These are phyloP conservation scores for Strigamia transsilvanica DNA, from an alignment of 2,888 invertebrate species.

Conservation along the genomic window DNA sequence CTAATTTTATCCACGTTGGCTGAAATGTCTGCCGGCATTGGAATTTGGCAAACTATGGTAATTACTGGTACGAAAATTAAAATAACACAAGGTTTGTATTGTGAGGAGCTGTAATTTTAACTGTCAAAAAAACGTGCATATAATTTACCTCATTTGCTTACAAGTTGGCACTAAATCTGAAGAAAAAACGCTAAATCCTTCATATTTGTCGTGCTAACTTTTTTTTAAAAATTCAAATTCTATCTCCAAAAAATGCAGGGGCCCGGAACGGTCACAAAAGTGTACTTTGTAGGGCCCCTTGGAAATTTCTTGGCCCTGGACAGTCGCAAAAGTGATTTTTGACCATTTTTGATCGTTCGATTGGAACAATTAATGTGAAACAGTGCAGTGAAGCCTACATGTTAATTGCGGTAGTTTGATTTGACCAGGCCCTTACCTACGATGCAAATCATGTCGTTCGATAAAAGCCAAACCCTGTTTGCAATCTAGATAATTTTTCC, in stretches of 20 bases:
- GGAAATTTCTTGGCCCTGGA: too few relatives aligned
- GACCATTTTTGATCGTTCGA: too few relatives aligned
- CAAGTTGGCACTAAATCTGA: background rate
- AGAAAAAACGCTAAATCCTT: background rate
- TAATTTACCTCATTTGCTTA: slow-evolving; percentile 34
- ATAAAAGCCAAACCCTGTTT: slow-evolving; percentile 9
- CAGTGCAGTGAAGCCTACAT: background rate
- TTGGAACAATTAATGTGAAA: too few relatives aligned
- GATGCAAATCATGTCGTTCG: slow-evolving; percentile 8
- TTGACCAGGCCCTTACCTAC: background rate
- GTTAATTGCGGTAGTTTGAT: background rate
- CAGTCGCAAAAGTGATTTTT: too few relatives aligned
- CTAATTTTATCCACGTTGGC: too few relatives aligned
- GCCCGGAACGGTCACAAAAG: too few relatives aligned
- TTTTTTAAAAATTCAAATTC: background rate
- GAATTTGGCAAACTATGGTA: background rate
- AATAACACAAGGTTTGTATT: background rate
- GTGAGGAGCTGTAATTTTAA: background rate
- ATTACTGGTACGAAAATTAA: background rate
- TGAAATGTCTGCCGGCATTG: background rate
- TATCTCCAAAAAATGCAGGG: too few relatives aligned
- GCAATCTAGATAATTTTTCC: background rate
- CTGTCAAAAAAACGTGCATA: slow-evolving; percentile 16
- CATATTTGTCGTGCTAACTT: background rate
- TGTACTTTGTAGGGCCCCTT: too few relatives aligned